These are phyloP conservation scores for Corydoras sp. DNA, from an alignment of 2,113 vertebrate genomes.

Conservation along the genomic window DNA sequence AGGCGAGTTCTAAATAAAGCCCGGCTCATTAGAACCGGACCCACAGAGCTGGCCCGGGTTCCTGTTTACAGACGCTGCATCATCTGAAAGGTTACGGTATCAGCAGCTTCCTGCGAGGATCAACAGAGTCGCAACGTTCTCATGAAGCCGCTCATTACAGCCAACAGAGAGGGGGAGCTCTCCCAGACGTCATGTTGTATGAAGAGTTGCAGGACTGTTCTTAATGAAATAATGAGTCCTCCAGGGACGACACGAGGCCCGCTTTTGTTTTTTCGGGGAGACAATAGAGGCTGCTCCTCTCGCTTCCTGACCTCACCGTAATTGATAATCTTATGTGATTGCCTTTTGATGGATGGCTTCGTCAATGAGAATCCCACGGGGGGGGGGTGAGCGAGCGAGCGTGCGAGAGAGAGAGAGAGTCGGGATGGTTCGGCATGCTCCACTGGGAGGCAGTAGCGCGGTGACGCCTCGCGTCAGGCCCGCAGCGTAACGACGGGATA, in stretches of 20 bases:
- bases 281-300: slow-evolving; percentile 29
- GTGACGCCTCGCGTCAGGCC: no score
- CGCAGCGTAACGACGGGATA: no score
- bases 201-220: slow-evolving; percentile 13
- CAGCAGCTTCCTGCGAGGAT: neutral
- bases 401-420: no score
- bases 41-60: no score
- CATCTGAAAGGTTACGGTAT: neutral
- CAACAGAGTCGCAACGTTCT: slow-evolving; percentile 12
- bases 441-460: no score
- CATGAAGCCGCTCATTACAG: slow-evolving; percentile 16
- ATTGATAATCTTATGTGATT: slow-evolving; percentile 45
- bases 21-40: no score
- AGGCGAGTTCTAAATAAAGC: no score
- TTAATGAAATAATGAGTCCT: slow-evolving; percentile 47
- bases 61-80: no score
- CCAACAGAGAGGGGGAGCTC: neutral
- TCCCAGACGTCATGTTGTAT: slow-evolving; percentile 20
- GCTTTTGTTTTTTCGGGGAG: neutral
- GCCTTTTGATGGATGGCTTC: slow-evolving; percentile 47
- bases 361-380: slow-evolving; percentile 14
- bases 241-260: slow-evolving; percentile 26
- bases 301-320: slow-evolving; percentile 6
- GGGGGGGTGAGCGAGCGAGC: no score
- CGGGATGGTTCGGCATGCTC: no score